Base-by-base conservation (phyloP, 2,797 vertebrate genomes). In the Chromobotia macracanthus region DNA sequence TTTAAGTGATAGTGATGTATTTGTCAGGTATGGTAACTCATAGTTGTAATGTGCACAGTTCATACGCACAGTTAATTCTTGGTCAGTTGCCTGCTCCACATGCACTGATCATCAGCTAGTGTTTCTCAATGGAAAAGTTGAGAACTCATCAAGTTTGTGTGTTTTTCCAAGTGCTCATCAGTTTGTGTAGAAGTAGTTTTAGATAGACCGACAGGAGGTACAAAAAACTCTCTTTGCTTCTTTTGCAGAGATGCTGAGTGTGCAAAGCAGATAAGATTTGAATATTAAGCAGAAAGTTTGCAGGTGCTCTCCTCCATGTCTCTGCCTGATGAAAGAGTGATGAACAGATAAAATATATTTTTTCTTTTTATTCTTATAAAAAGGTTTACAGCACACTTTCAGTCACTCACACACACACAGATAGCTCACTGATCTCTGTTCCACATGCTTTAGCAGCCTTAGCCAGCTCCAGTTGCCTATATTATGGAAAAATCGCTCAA, bases 241-340 rank as follows among this genome's bases (percentile, higher is more conserved):
- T 64, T 35, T 16, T 50, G 41, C 41, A 25, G 73, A 64, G 50
- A 48, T 66, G 68, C 76, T 72, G 68, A 79, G 68, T 44, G 41
- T 53, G 76, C 68, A 64, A 48, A 53, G 58, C 58, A 79, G 68
- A 79, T 79, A 64, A 79, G 68, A 79, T 63, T 41, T 72, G 46
- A 53, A 61, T 79, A 58, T 28, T 53, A 71, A 79, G 68, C 56
- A 51, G 76, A 55, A 61, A 69, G 65, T 53, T 12, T 9, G 11
- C 35, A 75, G 73, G 31, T 75, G 73, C 44, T 23, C 61, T 65
- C 61, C 58, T 68, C 31, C 53, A 16, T 51, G 21, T 66, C 60
- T 72, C 69, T 35, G 16, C 18, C 25, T 70, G 75, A 50, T 60
- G 65, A 69, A 77, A 69, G 38, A 77, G 10, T 23, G 70, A 41